Percentiles rank a stretch among this genome's conserved stretches.
These are phyloP conservation scores for Drosophila paulistorum DNA, from an alignment of 1,140 invertebrate species.

Conservation along the genomic window DNA sequence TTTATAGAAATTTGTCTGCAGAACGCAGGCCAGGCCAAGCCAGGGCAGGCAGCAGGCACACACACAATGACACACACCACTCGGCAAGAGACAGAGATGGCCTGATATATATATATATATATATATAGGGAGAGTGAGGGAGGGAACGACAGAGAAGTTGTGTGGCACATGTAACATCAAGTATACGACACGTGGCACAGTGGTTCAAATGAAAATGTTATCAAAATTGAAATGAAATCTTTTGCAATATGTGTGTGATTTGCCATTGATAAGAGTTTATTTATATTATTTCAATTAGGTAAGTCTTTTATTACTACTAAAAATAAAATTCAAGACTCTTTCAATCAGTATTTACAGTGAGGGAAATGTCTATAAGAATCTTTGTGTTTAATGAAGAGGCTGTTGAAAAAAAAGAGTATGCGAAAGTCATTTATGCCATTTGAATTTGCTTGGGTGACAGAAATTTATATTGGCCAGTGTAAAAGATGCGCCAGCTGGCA, in stretches of 20 bases:
- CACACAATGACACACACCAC: conserved; percentile 2
- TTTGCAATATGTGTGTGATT: background rate
- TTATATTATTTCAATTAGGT: background rate
- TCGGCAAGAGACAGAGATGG: background rate
- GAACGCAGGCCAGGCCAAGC: conserved; percentile 35
- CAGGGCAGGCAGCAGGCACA: background rate
- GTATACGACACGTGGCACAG: conserved; percentile 63
- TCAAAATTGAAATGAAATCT: background rate
- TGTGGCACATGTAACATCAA: conserved; percentile 64
- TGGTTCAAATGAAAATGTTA: conserved; percentile 33
- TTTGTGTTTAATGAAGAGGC: too few species aligned
- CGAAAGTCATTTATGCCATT: too few species aligned
- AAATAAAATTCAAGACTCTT: too few species aligned
- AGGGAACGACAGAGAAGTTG: conserved; percentile 3
- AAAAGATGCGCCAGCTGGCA: too few species aligned
- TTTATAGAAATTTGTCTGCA: conserved; percentile 81
- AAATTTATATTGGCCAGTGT: too few species aligned
- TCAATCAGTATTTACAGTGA: too few species aligned
- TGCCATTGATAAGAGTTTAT: background rate
- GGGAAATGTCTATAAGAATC: too few species aligned
- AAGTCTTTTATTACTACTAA: too few species aligned
- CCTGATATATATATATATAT: background rate
- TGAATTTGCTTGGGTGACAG: too few species aligned
- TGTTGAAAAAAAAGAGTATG: too few species aligned
- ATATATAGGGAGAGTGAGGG: conserved; percentile 1